A percentile compares a stretch with the other conserved stretches of the same genome.
These are phyloP conservation scores for Lithophane leautieri DNA, from an alignment of 2,888 invertebrate genomes.

Conservation along the genomic window DNA sequence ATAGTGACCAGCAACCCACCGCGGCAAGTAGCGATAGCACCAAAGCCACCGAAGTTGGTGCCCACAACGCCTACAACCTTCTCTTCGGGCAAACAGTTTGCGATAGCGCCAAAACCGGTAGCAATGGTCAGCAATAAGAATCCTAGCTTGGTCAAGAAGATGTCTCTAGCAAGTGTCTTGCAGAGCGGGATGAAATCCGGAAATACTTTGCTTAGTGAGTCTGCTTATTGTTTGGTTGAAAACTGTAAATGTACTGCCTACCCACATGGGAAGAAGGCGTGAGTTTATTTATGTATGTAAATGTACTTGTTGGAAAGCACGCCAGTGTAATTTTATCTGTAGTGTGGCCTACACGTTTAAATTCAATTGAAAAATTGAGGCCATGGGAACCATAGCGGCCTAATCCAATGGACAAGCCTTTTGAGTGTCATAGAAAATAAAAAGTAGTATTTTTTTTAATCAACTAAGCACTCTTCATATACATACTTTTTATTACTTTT, in stretches of 20 bases:
- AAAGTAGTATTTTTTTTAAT: no score
- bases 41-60: constrained; percentile 74
- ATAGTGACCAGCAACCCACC: constrained; percentile 68
- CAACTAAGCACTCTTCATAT: no score
- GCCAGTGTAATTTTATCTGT: background rate
- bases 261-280: no score
- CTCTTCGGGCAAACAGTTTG: constrained; percentile 71
- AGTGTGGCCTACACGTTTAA: background rate
- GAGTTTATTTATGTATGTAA: no score
- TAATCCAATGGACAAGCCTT: no score
- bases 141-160: constrained; percentile 73
- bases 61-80: constrained; percentile 35
- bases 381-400: no score
- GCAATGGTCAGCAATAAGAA: constrained; percentile 72
- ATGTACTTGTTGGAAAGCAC: background rate
- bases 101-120: constrained; percentile 82
- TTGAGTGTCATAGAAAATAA: no score
- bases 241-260: background rate
- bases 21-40: constrained; percentile 88
- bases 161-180: constrained; percentile 73
- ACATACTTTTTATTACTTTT: no score
- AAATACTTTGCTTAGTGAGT: constrained; percentile 79
- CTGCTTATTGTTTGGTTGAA: background rate
- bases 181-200: constrained; percentile 72
- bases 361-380: background rate